These are phyloP conservation scores for Caenorhabditis sp. DNA, from an alignment of 2,888 invertebrate species.

Conservation along the genomic window DNA sequence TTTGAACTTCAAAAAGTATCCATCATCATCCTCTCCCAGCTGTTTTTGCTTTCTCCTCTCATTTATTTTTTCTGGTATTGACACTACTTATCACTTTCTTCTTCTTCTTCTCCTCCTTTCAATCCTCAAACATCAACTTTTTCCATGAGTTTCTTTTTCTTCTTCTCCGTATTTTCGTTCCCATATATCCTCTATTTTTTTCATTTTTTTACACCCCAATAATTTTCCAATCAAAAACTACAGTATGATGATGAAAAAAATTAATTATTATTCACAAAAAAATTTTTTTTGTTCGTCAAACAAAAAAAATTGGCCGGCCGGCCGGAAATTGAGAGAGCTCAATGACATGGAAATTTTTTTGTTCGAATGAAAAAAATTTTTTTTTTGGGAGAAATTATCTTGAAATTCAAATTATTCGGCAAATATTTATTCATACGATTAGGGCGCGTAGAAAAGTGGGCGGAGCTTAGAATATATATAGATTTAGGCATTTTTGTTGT, in stretches of 20 bases:
- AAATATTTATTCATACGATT: background rate
- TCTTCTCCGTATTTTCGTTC: too few relatives aligned
- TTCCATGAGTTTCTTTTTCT: too few relatives aligned
- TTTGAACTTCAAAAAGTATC: background rate
- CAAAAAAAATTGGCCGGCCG: background rate
- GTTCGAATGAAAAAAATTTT: background rate
- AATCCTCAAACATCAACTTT: background rate
- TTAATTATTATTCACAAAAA: background rate
- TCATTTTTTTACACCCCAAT: too few relatives aligned
- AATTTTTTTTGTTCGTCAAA: background rate
- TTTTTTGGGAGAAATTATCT: background rate
- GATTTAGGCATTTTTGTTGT: background rate
- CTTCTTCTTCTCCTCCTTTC: background rate
- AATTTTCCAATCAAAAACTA: background rate
- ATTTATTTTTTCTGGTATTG: background rate
- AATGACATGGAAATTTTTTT: slow-evolving; percentile 1
- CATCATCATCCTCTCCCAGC: background rate
- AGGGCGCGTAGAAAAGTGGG: background rate
- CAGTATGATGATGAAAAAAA: background rate
- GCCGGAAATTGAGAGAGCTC: background rate
- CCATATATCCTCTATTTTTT: too few relatives aligned
- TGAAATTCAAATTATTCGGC: background rate
- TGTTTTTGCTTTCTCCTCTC: background rate
- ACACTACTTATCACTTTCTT: slow-evolving; percentile 1
- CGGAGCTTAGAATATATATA: too few relatives aligned